Evolutionary conservation across 1,140 invertebrate species (phyloP).

Genomic region (Grapholita molesta): DNA sequence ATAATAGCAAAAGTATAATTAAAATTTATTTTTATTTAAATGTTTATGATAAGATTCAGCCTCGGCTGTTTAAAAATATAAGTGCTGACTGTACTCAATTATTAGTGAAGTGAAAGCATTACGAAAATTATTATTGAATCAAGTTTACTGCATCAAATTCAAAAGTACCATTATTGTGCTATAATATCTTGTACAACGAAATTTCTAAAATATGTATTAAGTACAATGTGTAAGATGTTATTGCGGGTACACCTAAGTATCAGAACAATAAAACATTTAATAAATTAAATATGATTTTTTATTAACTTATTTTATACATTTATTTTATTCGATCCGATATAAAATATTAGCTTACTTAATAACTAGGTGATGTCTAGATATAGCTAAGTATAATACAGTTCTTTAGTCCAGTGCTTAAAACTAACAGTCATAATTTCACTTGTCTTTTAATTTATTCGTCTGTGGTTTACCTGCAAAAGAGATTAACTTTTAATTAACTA

Average conservation of each 20-base stretch:
- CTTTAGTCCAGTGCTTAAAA: not conserved
- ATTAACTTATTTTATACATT: conserved; percentile 6
- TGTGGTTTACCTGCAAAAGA: conserved; percentile 70
- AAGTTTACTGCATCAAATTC: too few relatives aligned
- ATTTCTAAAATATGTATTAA: too few relatives aligned
- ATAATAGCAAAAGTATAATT: too few relatives aligned
- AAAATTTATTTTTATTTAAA: too few relatives aligned
- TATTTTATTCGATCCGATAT: not conserved
- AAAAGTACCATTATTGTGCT: too few relatives aligned
- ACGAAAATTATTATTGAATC: too few relatives aligned
- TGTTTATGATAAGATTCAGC: too few relatives aligned
- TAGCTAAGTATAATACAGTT: conserved; percentile 38
- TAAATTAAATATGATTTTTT: conserved; percentile 32
- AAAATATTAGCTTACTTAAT: not conserved
- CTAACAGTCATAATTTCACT: conserved; percentile 30
- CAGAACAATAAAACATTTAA: conserved; percentile 20
- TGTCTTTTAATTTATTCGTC: conserved; percentile 61
- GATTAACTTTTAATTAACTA: conserved; percentile 3
- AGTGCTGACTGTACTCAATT: too few relatives aligned
- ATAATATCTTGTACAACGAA: too few relatives aligned
- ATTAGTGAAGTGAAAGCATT: too few relatives aligned
- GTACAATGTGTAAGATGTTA: too few relatives aligned
- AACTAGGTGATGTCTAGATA: conserved; percentile 57
- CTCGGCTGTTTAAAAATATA: too few relatives aligned
- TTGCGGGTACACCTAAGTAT: not conserved